Evolutionary conservation across 1,140 invertebrate genomes (phyloP), one percentile per base, ranked within the genome.

Genomic region (Bombus superbus): DNA sequence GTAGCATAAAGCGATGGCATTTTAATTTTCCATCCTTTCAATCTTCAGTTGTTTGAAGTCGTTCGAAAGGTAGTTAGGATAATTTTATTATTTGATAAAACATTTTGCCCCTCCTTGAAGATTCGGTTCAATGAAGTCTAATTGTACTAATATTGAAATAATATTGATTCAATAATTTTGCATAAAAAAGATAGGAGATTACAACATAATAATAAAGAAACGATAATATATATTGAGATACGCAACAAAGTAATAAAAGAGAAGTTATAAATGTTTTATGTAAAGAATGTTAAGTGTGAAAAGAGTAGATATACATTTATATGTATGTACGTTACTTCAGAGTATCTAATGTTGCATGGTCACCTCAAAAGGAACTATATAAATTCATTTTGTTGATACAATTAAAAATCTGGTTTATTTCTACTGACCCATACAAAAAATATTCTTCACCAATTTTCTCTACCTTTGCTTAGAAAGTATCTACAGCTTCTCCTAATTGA

Each of bases 391-490:
- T n/a, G 11, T n/a, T 25, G 40, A 59, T 28, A 59, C 3, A 25
- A 6, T 57, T 9, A 25, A 15, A 53, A 71, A 4, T 9, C 53
- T 32, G 35, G 18, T 80, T 71, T 4, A 42, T 11, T 35, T 25
- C 38, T 71, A 42, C 11, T 22, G 6, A 28, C 15, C 66, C 44
- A 62, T 64, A 38, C n/a, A 15, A 28, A n/a, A 75, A 18, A 64
- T n/a, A n/a, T 42, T 53, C 25, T 22, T 64, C n/a, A 44, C 53
- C 42, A 53, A 76, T 47, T 62, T 83, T 68, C 73, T 77, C 79
- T 77, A 83, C 28, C 62, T 38, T 73, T 64, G 18, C 80, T 74
- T 82, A 75, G 40, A 78, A 77, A 57, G 64, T 35, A 83, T 35
- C 42, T 78, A 78, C n/a, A 78, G 81, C 64, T 40, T 68, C 66